Conservation (phyloP, 2,797 vertebrate species). For the Psittacula derbiana region DNA sequence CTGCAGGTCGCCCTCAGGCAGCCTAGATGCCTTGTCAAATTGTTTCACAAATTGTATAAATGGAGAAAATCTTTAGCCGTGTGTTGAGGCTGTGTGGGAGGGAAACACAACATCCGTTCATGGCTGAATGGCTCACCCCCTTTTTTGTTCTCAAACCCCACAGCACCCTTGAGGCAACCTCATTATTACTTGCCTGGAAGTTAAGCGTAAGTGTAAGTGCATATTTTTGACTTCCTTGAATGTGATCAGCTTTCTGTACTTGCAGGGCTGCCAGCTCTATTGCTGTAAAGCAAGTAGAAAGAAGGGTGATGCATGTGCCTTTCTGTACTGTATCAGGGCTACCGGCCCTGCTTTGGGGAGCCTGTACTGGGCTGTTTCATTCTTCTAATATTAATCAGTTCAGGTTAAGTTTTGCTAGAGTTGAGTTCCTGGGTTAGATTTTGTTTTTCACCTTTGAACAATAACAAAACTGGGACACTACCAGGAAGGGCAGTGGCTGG, state of each 20-base stretch:
- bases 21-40: not conserved
- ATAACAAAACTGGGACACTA: not conserved
- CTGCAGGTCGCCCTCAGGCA: not conserved
- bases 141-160: not conserved
- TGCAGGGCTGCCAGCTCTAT: not conserved
- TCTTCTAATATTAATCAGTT: not conserved
- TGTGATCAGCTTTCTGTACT: not conserved
- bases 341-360: not conserved
- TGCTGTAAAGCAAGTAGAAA: not conserved
- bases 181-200: not conserved
- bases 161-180: not conserved
- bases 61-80: not conserved
- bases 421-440: not conserved
- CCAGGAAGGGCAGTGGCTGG: conserved; percentile 24
- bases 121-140: rapidly evolving
- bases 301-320: rapidly evolving
- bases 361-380: not conserved
- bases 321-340: rapidly evolving
- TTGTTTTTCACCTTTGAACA: conserved; percentile 18
- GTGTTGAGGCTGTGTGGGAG: not conserved
- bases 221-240: not conserved
- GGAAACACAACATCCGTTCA: not conserved
- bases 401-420: not conserved
- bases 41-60: not conserved
- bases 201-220: not conserved